A percentile compares a stretch with the other conserved stretches of the same genome.
These are phyloP conservation scores for Hycleus phaleratus DNA, from an alignment of 1,140 invertebrate genomes.

Conservation along the genomic window DNA sequence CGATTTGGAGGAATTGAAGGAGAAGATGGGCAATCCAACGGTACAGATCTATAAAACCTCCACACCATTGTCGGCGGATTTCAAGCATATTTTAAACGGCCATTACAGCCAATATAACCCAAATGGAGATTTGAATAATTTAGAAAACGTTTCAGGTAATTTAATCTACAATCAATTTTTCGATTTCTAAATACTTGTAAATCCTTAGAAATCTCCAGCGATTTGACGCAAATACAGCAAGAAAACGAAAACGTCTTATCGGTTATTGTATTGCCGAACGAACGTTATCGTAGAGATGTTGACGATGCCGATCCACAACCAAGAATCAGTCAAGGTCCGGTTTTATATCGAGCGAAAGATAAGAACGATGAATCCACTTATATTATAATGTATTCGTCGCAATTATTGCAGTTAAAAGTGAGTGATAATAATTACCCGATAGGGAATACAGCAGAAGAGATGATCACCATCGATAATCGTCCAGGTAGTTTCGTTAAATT, in stretches of 20 bases:
- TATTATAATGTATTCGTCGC: conserved; percentile 31
- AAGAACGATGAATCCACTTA: conserved; percentile 5
- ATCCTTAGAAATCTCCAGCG: conserved; percentile 16
- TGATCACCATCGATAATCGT: conserved; percentile 21
- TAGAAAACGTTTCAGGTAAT: conserved; percentile 25
- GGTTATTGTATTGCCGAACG: conserved; percentile 18
- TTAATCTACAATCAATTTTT: conserved; percentile 2
- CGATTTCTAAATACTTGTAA: conserved; percentile 10
- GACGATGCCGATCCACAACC: background rate
- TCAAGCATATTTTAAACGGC: conserved; percentile 20
- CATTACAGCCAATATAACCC: conserved; percentile 26
- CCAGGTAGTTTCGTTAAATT: conserved; percentile 15
- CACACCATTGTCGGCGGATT: background rate
- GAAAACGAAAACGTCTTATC: conserved; percentile 17
- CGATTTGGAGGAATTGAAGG: too few species aligned
- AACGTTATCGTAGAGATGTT: background rate
- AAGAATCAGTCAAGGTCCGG: background rate
- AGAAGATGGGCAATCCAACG: too few species aligned
- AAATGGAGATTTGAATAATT: conserved; percentile 23
- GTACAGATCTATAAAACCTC: too few species aligned
- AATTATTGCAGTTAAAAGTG: conserved; percentile 25
- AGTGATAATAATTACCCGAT: conserved; percentile 19
- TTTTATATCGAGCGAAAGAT: background rate
- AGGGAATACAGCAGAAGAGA: conserved; percentile 10
- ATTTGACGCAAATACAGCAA: conserved; percentile 17